phyloP scores from a whole-genome alignment of 1,140 invertebrate genomes.

The Drosophila repleta region DNA sequence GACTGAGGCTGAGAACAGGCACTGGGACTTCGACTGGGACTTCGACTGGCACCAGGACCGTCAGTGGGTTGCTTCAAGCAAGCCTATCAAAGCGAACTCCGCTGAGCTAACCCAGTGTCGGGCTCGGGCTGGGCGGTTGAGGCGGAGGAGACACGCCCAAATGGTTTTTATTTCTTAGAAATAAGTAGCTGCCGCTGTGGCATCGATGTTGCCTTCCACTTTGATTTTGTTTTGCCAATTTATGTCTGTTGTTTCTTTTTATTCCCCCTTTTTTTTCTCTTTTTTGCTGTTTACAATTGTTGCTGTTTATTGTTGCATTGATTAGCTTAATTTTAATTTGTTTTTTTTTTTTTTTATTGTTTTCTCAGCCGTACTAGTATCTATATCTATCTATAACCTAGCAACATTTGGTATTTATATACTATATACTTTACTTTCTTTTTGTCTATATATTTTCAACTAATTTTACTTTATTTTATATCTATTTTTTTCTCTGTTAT shows the following conservation, averaged over 20 bases:
- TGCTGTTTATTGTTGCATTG: slow-evolving; percentile 5
- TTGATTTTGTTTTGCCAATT: slow-evolving; percentile 45
- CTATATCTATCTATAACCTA: too few species aligned
- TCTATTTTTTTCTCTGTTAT: too few species aligned
- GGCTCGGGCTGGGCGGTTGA: slow-evolving; percentile 50
- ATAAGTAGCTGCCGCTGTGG: slow-evolving; percentile 61
- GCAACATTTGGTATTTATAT: too few species aligned
- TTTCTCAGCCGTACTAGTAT: too few species aligned
- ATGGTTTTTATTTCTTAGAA: slow-evolving; percentile 80
- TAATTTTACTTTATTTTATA: too few species aligned
- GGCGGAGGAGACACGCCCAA: slow-evolving; percentile 72
- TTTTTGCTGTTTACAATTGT: neutral
- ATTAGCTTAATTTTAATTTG: slow-evolving; percentile 16
- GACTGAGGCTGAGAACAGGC: neutral
- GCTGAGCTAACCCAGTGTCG: slow-evolving; percentile 2
- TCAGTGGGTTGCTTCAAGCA: slow-evolving; percentile 6
- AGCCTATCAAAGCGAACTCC: slow-evolving; percentile 27
- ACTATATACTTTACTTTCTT: too few species aligned
- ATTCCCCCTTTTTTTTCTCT: neutral
- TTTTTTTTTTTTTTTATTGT: slow-evolving; percentile 6
- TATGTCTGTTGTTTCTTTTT: slow-evolving; percentile 17
- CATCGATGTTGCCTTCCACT: slow-evolving; percentile 34
- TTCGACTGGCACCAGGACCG: neutral
- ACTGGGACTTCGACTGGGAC: neutral
- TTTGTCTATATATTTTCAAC: too few species aligned